Conservation (phyloP, 2,888 invertebrate genomes). For the Protophormia terraenovae region DNA sequence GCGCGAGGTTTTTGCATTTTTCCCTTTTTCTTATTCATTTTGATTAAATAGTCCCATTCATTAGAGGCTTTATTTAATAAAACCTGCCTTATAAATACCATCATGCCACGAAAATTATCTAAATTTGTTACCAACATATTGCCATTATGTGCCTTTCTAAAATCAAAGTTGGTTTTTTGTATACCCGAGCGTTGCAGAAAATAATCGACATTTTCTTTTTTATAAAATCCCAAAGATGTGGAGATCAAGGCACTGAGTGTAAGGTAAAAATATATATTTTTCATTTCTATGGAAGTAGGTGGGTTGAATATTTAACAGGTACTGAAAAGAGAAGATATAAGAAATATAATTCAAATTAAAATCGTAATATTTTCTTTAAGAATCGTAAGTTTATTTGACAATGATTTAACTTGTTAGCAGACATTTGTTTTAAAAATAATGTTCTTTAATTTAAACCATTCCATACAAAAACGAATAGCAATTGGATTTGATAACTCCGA, state of each 20-base stretch:
- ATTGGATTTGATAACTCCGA: no score
- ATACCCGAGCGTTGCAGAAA: conserved; percentile 68
- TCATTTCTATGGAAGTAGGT: not conserved
- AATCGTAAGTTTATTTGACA: no score
- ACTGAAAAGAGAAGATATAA: not conserved
- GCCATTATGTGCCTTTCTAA: conserved; percentile 62
- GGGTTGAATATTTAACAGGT: not conserved
- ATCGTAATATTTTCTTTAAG: no score
- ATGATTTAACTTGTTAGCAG: no score
- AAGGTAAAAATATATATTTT: not conserved
- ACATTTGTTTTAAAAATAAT: no score
- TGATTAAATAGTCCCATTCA: conserved; percentile 66
- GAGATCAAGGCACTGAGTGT: not conserved
- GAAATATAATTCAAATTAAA: no score
- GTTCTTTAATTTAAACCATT: no score
- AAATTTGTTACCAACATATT: conserved; percentile 72
- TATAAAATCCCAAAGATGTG: not conserved
- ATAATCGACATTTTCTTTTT: not conserved
- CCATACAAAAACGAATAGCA: no score
- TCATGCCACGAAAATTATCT: conserved; percentile 71
- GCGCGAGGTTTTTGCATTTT: conserved; percentile 76
- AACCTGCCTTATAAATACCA: conserved; percentile 69
- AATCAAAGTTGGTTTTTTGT: conserved; percentile 61
- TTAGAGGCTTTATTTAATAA: conserved; percentile 61
- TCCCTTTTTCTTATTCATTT: conserved; percentile 69